Evolutionary conservation across 53 echinoderm and acorn worm species (phyloP).

Genomic region (Apostichopus leukothele): DNA sequence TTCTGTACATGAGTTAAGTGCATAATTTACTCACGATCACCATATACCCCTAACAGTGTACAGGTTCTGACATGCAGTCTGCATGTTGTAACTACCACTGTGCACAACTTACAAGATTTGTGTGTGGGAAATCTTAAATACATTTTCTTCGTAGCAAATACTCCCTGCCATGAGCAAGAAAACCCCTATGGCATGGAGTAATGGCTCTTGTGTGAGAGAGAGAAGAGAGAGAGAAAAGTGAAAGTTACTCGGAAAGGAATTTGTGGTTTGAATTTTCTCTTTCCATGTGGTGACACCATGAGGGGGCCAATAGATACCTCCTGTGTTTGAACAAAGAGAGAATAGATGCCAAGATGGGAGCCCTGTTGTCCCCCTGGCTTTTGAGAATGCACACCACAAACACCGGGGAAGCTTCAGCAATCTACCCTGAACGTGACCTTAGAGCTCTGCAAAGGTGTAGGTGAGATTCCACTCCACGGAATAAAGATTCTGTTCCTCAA

Average conservation of each 20-base stretch:
- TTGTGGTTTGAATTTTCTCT: slow-evolving; percentile 17
- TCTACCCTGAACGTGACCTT: slow-evolving; percentile 16
- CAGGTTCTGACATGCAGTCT: too few species aligned
- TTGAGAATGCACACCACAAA: slow-evolving; percentile 16
- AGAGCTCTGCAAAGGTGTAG: background rate
- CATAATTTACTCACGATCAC: too few species aligned
- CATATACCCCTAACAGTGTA: too few species aligned
- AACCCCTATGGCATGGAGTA: too few species aligned
- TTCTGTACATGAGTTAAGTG: background rate
- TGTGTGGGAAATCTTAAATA: too few species aligned
- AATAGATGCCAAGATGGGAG: background rate
- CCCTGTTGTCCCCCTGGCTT: slow-evolving; percentile 16
- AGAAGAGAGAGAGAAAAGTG: background rate
- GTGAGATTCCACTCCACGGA: background rate
- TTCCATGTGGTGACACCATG: background rate
- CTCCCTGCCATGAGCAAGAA: too few species aligned
- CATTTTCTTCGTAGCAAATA: too few species aligned
- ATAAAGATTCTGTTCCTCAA: background rate
- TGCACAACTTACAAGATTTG: too few species aligned
- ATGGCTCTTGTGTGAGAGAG: too few species aligned
- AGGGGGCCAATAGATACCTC: background rate
- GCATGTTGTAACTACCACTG: too few species aligned
- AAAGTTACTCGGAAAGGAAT: slow-evolving; percentile 9
- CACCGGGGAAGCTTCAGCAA: background rate
- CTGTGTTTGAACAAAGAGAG: background rate